These are phyloP conservation scores for Oriolus oriolus DNA, from an alignment of 2,113 vertebrate genomes.

Conservation along the genomic window DNA sequence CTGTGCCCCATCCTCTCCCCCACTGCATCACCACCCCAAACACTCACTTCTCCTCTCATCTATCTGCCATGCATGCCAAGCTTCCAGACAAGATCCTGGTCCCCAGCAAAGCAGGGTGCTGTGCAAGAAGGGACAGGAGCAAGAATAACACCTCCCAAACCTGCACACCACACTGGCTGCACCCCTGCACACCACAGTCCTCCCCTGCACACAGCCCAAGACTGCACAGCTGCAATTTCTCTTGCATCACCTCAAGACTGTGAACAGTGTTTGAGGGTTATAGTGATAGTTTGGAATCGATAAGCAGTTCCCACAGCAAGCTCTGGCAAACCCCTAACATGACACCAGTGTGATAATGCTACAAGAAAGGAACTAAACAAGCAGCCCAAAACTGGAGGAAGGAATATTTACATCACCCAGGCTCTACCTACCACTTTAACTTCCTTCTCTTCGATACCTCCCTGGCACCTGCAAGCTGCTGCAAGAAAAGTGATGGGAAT, in stretches of 20 bases:
- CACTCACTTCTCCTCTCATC: neutral
- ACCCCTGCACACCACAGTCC: neutral
- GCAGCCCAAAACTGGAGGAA: neutral
- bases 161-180: neutral
- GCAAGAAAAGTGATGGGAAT: neutral
- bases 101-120: neutral
- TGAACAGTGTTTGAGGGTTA: neutral
- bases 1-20: neutral
- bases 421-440: neutral
- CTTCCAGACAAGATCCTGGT: neutral
- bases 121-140: neutral
- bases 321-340: neutral
- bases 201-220: neutral
- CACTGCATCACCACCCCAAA: neutral
- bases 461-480: neutral
- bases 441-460: neutral
- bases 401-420: neutral
- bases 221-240: neutral
- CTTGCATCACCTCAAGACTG: neutral
- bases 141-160: neutral
- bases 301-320: neutral
- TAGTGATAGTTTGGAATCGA: neutral
- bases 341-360: neutral
- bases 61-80: neutral
- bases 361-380: neutral